phyloP scores from a whole-genome alignment of 2,113 vertebrate genomes.

The Gallinago paraguaiae region DNA sequence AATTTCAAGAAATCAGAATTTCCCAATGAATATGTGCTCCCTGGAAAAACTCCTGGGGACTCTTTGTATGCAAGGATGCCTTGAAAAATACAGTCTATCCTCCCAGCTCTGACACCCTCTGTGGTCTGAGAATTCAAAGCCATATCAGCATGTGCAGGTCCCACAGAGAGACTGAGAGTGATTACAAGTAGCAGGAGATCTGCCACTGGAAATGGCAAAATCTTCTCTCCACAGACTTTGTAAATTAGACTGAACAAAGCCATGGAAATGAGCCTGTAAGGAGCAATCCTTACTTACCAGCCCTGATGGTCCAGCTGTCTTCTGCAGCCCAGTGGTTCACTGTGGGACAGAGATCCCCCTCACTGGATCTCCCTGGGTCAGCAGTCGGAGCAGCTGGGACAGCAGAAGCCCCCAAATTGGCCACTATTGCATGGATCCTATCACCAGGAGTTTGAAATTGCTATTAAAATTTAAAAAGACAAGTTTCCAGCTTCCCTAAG shows the following conservation, averaged over 20 bases:
- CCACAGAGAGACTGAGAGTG: background rate
- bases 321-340: background rate
- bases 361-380: background rate
- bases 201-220: background rate
- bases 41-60: conserved; percentile 9
- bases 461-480: background rate
- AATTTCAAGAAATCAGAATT: background rate
- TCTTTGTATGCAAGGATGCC: background rate
- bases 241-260: background rate
- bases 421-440: background rate
- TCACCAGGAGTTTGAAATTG: background rate
- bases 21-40: background rate
- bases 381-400: background rate
- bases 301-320: background rate
- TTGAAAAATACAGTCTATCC: background rate
- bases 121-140: background rate
- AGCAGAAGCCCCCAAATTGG: background rate
- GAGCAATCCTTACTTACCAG: background rate
- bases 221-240: background rate
- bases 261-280: background rate
- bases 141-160: fast-evolving
- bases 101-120: background rate
- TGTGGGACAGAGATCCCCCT: background rate
- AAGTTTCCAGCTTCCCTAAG: background rate
- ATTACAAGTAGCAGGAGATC: background rate